A percentile compares a stretch with the other conserved stretches of the same genome.
Evolutionary conservation across 2,113 vertebrate genomes (phyloP).

Genomic region (Leucosticte australis): DNA sequence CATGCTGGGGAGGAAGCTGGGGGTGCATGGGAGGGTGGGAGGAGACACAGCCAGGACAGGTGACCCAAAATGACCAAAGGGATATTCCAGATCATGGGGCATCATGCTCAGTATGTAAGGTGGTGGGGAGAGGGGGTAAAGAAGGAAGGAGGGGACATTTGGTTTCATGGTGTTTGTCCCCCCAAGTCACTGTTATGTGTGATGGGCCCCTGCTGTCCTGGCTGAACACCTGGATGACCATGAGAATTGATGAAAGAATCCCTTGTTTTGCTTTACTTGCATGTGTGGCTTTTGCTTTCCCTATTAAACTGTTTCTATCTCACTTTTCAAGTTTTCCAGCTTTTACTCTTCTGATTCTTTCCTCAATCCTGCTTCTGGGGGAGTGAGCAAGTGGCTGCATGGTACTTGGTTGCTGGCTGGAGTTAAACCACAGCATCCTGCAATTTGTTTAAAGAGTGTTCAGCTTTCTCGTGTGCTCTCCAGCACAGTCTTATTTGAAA

Average conservation of each 20-base stretch:
- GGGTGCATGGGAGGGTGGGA: not conserved
- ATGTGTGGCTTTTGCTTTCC: not conserved
- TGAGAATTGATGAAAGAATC: not conserved
- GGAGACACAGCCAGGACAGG: not conserved
- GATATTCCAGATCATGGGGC: not conserved
- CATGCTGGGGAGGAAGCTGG: not conserved
- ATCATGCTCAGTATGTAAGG: not conserved
- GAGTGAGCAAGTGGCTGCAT: not conserved
- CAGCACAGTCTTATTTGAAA: not conserved
- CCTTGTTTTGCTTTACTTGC: not conserved
- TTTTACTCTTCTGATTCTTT: not conserved
- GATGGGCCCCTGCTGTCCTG: not conserved
- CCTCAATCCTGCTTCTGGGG: not conserved
- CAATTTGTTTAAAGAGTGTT: not conserved
- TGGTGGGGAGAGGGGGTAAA: not conserved
- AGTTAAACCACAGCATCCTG: not conserved
- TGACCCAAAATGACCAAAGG: not conserved
- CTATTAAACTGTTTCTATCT: not conserved
- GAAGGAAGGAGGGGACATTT: not conserved
- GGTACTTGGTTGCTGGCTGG: not conserved
- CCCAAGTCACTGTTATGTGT: not conserved
- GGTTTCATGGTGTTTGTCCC: not conserved
- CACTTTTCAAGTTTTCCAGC: not conserved
- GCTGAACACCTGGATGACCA: not conserved
- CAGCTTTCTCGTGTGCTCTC: not conserved